Base-by-base conservation (phyloP, 2,113 vertebrate genomes). In the Stictonetta naevosa region DNA sequence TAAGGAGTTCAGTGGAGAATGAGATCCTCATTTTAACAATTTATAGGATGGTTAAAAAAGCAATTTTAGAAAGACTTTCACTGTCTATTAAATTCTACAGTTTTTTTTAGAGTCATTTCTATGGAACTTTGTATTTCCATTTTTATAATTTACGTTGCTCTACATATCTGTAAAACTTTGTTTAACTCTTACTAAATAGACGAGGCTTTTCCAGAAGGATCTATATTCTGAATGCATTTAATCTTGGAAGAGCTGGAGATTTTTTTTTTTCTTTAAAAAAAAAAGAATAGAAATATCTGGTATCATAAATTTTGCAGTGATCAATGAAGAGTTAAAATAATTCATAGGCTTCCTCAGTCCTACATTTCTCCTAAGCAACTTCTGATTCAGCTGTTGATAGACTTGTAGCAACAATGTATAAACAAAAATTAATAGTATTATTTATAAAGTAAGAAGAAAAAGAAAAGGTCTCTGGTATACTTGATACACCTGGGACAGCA, bases 261-360 rank as follows among this genome's bases (percentile, higher is more conserved):
- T n/a, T n/a, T n/a, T n/a, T n/a, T n/a, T n/a, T n/a, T n/a, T n/a
- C n/a, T n/a, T n/a, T n/a, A n/a, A n/a, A n/a, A n/a, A n/a, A n/a
- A n/a, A n/a, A n/a, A n/a, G n/a, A n/a, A n/a, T n/a, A n/a, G n/a
- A n/a, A n/a, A n/a, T n/a, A n/a, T n/a, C 13, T 71, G 14, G 42
- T 86, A 38, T 48, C 33, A 72, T 59, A 71, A 83, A 92, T 77
- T 55, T 38, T 42, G 12, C 76, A 31, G 14, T 18, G 12, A 68
- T 56, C 48, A 50, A 19, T 55, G 78, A 88, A 75, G 67, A 83
- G 79, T 93, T 93, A 90, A 94, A 90, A 83, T 26, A 80, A 76
- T 40, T 80, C 19, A 44, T 31, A 94, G 28, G 17, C 14, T 85
- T 82, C 36, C 50, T 91, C 64, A 67, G 29, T 77, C 73, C 79